Conservation (phyloP, 2,888 invertebrate species). For the Asteroscopus sphinx region DNA sequence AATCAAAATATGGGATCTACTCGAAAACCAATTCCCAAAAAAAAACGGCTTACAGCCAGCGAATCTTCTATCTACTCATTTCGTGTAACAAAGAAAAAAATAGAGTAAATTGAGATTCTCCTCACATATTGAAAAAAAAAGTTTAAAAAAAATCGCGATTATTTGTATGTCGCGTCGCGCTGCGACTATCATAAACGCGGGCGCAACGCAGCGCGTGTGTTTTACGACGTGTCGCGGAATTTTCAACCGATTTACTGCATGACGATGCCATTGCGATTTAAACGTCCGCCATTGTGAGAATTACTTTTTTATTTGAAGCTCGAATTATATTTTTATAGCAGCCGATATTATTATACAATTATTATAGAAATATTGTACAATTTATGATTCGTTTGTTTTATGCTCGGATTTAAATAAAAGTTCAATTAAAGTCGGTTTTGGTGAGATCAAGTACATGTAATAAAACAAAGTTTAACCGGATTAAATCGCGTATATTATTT, state of each 20-base stretch:
- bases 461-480: too few species aligned
- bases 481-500: too few species aligned
- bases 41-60: too few species aligned
- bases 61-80: too few species aligned
- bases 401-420: slow-evolving; percentile 22
- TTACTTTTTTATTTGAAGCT: slow-evolving; percentile 33
- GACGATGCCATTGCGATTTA: slow-evolving; percentile 16
- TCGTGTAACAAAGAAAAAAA: too few species aligned
- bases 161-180: background rate
- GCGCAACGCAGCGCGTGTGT: slow-evolving; percentile 1
- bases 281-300: slow-evolving; percentile 19
- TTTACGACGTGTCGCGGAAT: slow-evolving; percentile 23
- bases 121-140: too few species aligned
- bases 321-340: slow-evolving; percentile 31
- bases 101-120: too few species aligned
- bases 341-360: slow-evolving; percentile 29
- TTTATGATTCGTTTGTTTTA: slow-evolving; percentile 37
- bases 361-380: slow-evolving; percentile 40
- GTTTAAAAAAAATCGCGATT: background rate
- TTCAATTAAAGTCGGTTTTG: slow-evolving; percentile 18
- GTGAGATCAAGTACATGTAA: slow-evolving; percentile 4
- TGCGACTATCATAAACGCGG: background rate
- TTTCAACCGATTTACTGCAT: slow-evolving; percentile 17
- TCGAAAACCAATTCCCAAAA: too few species aligned
- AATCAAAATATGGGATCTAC: too few species aligned